Base-by-base conservation (phyloP, 1,140 invertebrate species). In the Pogonus chalceus region DNA sequence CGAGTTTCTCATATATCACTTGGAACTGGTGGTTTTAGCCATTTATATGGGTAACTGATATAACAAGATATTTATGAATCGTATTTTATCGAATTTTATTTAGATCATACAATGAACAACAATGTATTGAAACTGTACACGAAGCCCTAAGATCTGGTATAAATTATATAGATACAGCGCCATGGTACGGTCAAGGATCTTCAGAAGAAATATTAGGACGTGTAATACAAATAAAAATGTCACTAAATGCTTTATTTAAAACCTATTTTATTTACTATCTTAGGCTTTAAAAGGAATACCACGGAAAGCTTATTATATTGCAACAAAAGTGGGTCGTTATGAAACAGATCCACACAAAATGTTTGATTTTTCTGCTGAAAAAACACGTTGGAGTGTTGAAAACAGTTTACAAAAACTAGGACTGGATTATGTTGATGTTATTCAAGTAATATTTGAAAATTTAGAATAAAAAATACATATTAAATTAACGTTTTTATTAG, bases 91-190 rank as follows among this genome's bases (percentile, higher is more conserved):
- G 2, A 14, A n/a, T 24, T 21, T 23, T 16, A 35, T 72, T 63
- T 56, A 81, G 79, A 10, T 58, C 68, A 0, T 80, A 70, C 39
- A 65, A 80, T 53, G 75, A 83, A 49, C 63, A 76, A 16, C 81
- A 88, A 67, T 84, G 80, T 20, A 79, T 86, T 51, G 65, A 79
- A 48, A 80, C 86, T 0, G 75, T 96, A 31, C 73, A 78, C 37
- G 71, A 82, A 58, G 85, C 84, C 2, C 69, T 96, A 16, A 84
- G 79, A 65, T 73, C 71, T 24, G 93, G 93, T 1, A 78, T 96
- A 18, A 96, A 96, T 74, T 93, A 90, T 58, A 84, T 96, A 49
- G 93, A 96, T 66, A 94, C 90, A 0, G 86, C 84, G 1, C 90
- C 90, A 0, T 95, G 84, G 80, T 96, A 96, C 68, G 92, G 92